Conservation (phyloP, 2,888 invertebrate genomes). For the Caenorhabditis wallacei region DNA sequence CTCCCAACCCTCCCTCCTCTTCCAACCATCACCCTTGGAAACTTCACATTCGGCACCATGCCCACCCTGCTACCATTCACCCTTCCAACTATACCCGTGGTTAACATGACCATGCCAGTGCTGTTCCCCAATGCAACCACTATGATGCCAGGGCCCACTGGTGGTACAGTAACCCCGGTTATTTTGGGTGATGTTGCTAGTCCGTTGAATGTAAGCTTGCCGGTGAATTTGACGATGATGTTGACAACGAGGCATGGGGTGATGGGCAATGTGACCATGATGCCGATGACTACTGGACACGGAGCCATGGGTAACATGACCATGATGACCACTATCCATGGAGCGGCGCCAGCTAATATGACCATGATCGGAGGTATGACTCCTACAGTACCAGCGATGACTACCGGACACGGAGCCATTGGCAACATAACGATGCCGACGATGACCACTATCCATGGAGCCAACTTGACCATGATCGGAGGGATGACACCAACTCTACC, state of each 20-base stretch:
- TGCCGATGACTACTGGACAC: background rate
- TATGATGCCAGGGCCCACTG: background rate
- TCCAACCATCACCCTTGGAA: constrained; percentile 14
- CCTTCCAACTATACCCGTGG: background rate
- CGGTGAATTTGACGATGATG: constrained; percentile 5
- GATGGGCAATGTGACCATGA: background rate
- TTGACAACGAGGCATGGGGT: background rate
- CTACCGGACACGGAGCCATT: background rate
- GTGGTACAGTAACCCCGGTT: background rate
- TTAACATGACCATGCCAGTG: background rate
- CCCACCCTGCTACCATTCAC: background rate
- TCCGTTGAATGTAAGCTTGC: background rate
- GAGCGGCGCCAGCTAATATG: constrained; percentile 3
- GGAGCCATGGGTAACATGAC: background rate
- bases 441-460: background rate
- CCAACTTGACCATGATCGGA: background rate
- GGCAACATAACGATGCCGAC: background rate
- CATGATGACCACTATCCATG: background rate
- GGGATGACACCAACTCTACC: background rate
- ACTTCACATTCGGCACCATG: constrained; percentile 22
- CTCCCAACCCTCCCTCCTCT: constrained; percentile 18
- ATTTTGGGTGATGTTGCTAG: background rate
- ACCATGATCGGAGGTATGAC: constrained; percentile 5
- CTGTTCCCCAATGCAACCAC: background rate
- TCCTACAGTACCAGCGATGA: background rate